These are phyloP conservation scores for Pheosia gnoma DNA, from an alignment of 2,888 invertebrate species.

Conservation along the genomic window DNA sequence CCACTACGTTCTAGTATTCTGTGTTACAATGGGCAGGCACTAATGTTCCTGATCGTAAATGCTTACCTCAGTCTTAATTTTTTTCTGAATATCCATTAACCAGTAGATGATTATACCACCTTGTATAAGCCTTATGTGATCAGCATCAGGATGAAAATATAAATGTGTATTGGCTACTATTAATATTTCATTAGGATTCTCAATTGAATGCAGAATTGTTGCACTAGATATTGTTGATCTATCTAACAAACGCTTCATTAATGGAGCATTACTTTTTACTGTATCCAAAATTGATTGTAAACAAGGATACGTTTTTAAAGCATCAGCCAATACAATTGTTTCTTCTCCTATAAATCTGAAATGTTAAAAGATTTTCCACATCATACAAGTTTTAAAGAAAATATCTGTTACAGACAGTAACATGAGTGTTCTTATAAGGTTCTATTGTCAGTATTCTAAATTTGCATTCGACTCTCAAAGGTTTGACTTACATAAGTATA, in stretches of 20 bases:
- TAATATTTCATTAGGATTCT: slow-evolving; percentile 83
- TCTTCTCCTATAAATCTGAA: slow-evolving; percentile 79
- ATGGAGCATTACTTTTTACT: slow-evolving; percentile 83
- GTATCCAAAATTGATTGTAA: slow-evolving; percentile 85
- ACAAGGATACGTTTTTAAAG: slow-evolving; percentile 75
- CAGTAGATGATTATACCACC: slow-evolving; percentile 89
- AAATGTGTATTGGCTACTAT: slow-evolving; percentile 95
- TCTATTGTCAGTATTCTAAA: too few relatives aligned
- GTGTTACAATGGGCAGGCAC: too few relatives aligned
- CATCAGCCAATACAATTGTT: slow-evolving; percentile 85
- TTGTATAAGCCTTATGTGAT: slow-evolving; percentile 95
- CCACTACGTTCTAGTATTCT: too few relatives aligned
- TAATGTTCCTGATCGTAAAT: too few relatives aligned
- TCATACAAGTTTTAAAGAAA: too few relatives aligned
- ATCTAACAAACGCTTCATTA: slow-evolving; percentile 84
- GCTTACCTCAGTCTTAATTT: slow-evolving; percentile 60
- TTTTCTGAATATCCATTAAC: slow-evolving; percentile 83
- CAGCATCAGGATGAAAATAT: slow-evolving; percentile 96
- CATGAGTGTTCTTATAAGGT: too few relatives aligned
- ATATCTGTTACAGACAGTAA: too few relatives aligned
- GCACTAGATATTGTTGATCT: slow-evolving; percentile 88
- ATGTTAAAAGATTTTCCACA: slow-evolving; percentile 17
- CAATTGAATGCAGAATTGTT: slow-evolving; percentile 83
- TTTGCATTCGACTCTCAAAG: too few relatives aligned
- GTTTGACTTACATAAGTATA: too few relatives aligned